These are phyloP conservation scores for Argya squamiceps DNA, from an alignment of 2,797 vertebrate species.

Conservation along the genomic window DNA sequence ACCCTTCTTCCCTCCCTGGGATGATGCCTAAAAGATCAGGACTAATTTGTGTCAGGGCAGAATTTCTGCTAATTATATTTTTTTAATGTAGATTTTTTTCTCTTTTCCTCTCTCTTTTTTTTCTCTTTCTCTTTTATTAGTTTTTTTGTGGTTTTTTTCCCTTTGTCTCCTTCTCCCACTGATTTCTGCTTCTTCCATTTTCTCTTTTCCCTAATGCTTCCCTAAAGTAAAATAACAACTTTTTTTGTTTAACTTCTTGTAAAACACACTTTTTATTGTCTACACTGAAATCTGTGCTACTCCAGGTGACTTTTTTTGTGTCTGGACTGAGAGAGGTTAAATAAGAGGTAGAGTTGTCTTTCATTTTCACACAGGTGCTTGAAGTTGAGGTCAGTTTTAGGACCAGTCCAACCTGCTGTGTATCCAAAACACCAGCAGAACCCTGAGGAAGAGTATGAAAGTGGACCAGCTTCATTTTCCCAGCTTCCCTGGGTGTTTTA, in stretches of 20 bases:
- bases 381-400: rapidly evolving
- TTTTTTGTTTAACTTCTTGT: rapidly evolving
- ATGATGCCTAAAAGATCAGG: background rate
- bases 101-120: background rate
- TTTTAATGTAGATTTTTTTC: background rate
- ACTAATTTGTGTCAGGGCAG: background rate
- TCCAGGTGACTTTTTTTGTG: background rate
- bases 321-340: background rate
- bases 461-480: background rate
- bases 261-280: background rate
- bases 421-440: background rate
- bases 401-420: background rate
- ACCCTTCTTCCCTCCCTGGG: background rate
- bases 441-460: background rate
- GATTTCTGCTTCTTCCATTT: background rate
- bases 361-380: background rate
- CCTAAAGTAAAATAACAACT: background rate
- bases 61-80: background rate
- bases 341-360: background rate
- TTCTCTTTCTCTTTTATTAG: background rate
- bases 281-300: background rate
- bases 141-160: rapidly evolving
- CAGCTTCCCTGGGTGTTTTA: background rate
- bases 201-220: background rate
- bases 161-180: background rate